A percentile compares a stretch with the other conserved stretches of the same genome.
These are phyloP conservation scores for Trissoscelio sp. DNA, from an alignment of 2,888 invertebrate genomes.

Conservation along the genomic window DNA sequence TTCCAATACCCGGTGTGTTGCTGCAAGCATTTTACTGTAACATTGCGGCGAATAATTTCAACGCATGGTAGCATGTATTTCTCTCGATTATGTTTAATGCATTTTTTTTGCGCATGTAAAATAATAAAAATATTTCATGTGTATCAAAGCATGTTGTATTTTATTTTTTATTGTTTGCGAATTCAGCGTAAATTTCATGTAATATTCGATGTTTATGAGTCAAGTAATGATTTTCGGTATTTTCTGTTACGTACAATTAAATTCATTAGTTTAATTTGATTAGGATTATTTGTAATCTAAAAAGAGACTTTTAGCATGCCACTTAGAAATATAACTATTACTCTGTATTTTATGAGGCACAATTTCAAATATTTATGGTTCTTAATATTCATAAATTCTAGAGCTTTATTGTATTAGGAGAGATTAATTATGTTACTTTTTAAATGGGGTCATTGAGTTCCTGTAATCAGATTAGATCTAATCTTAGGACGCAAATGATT, in stretches of 20 bases:
- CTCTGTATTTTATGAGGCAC: background rate
- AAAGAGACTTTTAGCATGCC: background rate
- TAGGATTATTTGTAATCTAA: background rate
- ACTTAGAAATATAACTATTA: background rate
- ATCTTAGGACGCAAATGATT: slow-evolving; percentile 5
- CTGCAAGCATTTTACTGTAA: background rate
- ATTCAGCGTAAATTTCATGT: background rate
- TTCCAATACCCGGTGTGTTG: background rate
- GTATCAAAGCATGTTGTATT: slow-evolving; percentile 36
- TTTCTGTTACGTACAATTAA: too few species aligned
- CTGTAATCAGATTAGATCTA: slow-evolving; percentile 8
- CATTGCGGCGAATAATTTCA: slow-evolving; percentile 26
- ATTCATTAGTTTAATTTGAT: slow-evolving; percentile 3
- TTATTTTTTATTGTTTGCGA: slow-evolving; percentile 8
- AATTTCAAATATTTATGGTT: slow-evolving; percentile 10
- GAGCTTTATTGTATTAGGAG: background rate
- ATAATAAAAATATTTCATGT: slow-evolving; percentile 46
- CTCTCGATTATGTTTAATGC: background rate
- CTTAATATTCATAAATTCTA: slow-evolving; percentile 19
- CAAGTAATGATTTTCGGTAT: too few species aligned
- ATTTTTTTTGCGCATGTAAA: slow-evolving; percentile 34
- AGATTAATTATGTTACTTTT: background rate
- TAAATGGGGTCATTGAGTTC: background rate
- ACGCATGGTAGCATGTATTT: background rate
- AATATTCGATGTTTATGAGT: too few species aligned